Evolutionary conservation across 1,140 invertebrate genomes (phyloP).

Genomic region (Pristionchus pacificus): DNA sequence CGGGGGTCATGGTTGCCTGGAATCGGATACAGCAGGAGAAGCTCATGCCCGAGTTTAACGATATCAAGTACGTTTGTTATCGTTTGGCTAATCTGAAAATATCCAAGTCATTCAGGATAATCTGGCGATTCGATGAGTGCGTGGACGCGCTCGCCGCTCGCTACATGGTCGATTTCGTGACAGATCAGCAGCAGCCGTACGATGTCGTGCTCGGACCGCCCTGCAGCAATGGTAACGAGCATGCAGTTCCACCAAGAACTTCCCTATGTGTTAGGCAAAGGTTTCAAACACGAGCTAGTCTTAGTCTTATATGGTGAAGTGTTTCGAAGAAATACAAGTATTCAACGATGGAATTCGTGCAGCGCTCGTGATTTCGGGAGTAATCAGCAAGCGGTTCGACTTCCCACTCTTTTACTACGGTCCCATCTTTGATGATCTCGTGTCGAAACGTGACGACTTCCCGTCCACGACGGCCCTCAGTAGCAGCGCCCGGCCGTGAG

Average conservation of each 20-base stretch:
- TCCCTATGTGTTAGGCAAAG: too few species aligned
- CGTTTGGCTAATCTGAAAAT: neutral
- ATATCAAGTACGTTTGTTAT: neutral
- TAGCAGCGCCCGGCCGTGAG: neutral
- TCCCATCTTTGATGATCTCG: neutral
- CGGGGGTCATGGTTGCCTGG: neutral
- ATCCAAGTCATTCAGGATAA: neutral
- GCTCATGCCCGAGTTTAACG: neutral
- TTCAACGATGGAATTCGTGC: too few species aligned
- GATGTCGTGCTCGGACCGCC: constrained; percentile 1
- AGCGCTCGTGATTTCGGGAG: neutral
- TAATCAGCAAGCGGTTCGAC: neutral
- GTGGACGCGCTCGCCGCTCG: neutral
- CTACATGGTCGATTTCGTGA: neutral
- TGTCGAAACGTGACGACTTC: neutral
- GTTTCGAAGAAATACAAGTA: too few species aligned
- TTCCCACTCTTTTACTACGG: neutral
- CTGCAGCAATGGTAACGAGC: neutral
- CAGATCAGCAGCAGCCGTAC: neutral
- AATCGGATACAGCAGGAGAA: neutral
- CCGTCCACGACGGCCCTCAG: neutral
- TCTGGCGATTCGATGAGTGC: neutral
- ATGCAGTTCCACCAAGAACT: too few species aligned
- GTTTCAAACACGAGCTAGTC: too few species aligned
- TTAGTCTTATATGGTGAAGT: too few species aligned